Evolutionary conservation across 2,888 invertebrate genomes (phyloP).

Genomic region (Branchellion lobata): DNA sequence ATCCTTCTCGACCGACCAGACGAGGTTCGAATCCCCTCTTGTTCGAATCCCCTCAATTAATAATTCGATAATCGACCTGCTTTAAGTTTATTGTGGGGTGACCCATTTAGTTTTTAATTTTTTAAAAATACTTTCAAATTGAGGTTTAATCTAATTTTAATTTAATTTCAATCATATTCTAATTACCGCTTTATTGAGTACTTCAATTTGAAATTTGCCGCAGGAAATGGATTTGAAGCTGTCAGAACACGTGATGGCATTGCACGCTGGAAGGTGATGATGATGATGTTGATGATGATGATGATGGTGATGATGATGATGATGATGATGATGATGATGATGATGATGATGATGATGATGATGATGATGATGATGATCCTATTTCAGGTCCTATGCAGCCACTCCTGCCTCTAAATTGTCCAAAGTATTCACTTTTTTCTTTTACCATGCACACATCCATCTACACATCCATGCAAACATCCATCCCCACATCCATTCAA

Average conservation of each 20-base stretch:
- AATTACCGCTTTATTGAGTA: too few species aligned
- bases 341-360: constrained; percentile 17
- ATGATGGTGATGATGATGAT: background rate
- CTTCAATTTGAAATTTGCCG: too few species aligned
- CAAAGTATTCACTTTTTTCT: background rate
- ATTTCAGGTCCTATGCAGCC: constrained; percentile 33
- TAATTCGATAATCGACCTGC: background rate
- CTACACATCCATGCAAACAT: too few species aligned
- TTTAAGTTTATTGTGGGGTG: constrained; percentile 1
- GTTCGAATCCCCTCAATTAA: background rate
- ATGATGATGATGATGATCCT: constrained; percentile 36
- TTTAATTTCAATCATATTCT: too few species aligned
- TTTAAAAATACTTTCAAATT: background rate
- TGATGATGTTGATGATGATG: background rate
- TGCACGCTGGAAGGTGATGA: constrained; percentile 63
- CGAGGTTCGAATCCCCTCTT: too few species aligned
- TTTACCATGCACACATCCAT: background rate
- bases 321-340: background rate
- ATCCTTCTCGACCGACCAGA: constrained; percentile 83
- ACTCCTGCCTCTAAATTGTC: constrained; percentile 41
- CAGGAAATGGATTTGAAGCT: constrained; percentile 75
- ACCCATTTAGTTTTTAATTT: background rate
- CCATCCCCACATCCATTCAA: too few species aligned
- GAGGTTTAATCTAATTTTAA: background rate
- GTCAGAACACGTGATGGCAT: constrained; percentile 79